Percentiles rank a stretch among this genome's conserved stretches.
Evolutionary conservation across 1,140 invertebrate genomes (phyloP).

Genomic region (Anoplolepis gracilipes): DNA sequence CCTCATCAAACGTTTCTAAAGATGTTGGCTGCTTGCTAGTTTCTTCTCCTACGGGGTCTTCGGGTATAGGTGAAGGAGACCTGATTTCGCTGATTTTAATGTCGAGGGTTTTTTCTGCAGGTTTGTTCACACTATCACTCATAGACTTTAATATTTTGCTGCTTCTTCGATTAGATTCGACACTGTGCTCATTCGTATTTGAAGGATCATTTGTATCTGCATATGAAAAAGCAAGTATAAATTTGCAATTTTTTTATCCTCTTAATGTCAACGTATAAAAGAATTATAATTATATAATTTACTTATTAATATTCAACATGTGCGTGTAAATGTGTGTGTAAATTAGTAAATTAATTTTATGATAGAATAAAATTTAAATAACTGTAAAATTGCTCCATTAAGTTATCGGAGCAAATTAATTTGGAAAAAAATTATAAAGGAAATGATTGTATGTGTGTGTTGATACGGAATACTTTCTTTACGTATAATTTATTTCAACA

Average conservation of each 20-base stretch:
- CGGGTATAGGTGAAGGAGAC: slow-evolving; percentile 81
- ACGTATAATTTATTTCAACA: neutral
- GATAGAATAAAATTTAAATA: too few species aligned
- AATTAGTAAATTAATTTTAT: too few species aligned
- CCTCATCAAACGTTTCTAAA: neutral
- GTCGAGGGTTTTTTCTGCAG: slow-evolving; percentile 65
- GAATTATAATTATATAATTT: neutral
- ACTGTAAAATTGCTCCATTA: too few species aligned
- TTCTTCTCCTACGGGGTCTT: slow-evolving; percentile 77
- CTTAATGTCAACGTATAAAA: neutral
- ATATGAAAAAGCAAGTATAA: neutral
- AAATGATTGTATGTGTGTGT: too few species aligned
- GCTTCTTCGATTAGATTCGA: neutral
- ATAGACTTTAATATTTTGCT: slow-evolving; percentile 71
- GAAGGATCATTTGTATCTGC: neutral
- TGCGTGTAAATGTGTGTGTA: too few species aligned
- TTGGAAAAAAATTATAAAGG: too few species aligned
- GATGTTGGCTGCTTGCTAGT: slow-evolving; percentile 47
- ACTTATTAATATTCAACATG: too few species aligned
- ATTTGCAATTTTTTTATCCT: neutral
- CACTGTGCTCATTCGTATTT: neutral
- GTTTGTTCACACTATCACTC: slow-evolving; percentile 66
- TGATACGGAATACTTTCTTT: neutral
- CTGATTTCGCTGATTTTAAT: slow-evolving; percentile 68
- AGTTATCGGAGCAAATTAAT: too few species aligned